Evolutionary conservation across 2,797 vertebrate genomes (phyloP).

Genomic region (Danio tinwini): DNA sequence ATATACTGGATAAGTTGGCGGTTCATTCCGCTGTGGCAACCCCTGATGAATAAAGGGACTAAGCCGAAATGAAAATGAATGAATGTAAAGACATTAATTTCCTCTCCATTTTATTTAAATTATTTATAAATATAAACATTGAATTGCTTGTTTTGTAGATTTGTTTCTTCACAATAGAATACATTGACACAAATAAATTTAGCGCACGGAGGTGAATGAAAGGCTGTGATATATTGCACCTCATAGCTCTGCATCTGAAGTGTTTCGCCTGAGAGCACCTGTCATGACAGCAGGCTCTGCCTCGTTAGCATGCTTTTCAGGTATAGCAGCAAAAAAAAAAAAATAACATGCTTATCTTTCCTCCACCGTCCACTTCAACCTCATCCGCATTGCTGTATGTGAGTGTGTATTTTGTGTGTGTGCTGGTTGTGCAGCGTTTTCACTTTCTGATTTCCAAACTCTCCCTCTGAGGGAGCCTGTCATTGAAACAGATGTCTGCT

Average conservation of each 20-base stretch:
- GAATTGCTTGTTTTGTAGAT: neutral
- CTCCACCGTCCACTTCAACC: conserved; percentile 23
- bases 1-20: too few species aligned
- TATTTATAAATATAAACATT: neutral
- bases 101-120: neutral
- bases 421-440: conserved; percentile 39
- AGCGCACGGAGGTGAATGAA: conserved; percentile 7
- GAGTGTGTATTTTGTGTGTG: conserved; percentile 34
- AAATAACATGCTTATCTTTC: conserved; percentile 33
- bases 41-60: too few species aligned
- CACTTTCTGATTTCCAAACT: conserved; percentile 45
- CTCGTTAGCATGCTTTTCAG: conserved; percentile 41
- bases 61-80: too few species aligned
- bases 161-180: neutral
- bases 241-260: conserved; percentile 17
- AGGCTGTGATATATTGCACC: conserved; percentile 30
- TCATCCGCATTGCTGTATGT: conserved; percentile 38
- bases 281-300: conserved; percentile 23
- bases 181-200: conserved; percentile 7
- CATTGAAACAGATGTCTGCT: conserved; percentile 52
- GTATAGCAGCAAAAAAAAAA: conserved; percentile 28
- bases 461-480: conserved; percentile 42
- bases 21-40: too few species aligned
- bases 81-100: neutral
- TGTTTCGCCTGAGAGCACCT: conserved; percentile 44